Evolutionary conservation across 2,888 invertebrate genomes (phyloP).

Genomic region (Chymomyza procnemis): DNA sequence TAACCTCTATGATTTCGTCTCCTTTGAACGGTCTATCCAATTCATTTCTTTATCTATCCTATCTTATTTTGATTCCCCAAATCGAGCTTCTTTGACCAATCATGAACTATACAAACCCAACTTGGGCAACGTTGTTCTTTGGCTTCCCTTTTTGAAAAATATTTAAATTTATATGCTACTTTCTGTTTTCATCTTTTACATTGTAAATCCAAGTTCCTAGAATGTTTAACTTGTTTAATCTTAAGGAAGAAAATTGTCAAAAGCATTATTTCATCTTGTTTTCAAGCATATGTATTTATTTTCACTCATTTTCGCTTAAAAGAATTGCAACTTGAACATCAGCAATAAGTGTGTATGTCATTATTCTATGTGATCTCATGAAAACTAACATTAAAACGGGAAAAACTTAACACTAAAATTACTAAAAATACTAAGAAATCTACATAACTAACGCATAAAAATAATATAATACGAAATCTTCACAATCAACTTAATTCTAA

Average conservation of each 20-base stretch:
- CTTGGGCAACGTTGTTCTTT: no score
- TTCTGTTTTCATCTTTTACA: no score
- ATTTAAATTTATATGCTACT: no score
- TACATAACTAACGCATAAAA: constrained; percentile 59
- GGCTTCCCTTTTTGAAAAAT: no score
- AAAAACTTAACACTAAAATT: constrained; percentile 40
- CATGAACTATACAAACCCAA: no score
- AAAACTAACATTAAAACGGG: constrained; percentile 33
- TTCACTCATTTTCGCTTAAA: constrained; percentile 10
- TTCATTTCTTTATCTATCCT: no score
- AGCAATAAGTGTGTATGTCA: constrained; percentile 1
- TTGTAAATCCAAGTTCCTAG: no score
- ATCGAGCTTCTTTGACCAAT: no score
- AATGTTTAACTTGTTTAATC: no score
- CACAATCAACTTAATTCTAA: constrained; percentile 19
- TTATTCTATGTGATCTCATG: constrained; percentile 1
- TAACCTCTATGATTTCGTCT: no score
- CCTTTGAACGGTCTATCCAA: no score
- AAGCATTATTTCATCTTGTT: background rate
- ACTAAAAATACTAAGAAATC: constrained; percentile 35
- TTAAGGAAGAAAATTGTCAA: background rate
- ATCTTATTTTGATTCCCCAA: no score
- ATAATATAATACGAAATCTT: constrained; percentile 16
- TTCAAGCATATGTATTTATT: constrained; percentile 6
- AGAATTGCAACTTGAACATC: constrained; percentile 17